Evolutionary conservation across 2,797 vertebrate genomes (phyloP).

Genomic region (Danio aesculapii): DNA sequence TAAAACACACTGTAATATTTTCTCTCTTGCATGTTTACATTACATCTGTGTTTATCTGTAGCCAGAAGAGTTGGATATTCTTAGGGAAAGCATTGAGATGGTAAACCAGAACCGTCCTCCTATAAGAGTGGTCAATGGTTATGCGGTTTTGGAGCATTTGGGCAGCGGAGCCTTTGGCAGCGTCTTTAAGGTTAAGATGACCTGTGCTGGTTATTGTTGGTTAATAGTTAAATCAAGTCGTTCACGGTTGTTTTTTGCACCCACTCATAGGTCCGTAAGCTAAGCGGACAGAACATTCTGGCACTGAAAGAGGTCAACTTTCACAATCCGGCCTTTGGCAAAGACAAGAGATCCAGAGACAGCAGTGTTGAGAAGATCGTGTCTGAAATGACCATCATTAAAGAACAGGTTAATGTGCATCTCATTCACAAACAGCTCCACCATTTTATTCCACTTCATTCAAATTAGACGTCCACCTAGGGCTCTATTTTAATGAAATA

Average conservation of each 20-base stretch:
- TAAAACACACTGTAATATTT: neutral
- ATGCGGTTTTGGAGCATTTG: conserved; percentile 88
- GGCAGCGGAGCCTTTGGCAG: conserved; percentile 92
- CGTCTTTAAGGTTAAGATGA: conserved; percentile 85
- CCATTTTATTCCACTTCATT: too few relatives aligned
- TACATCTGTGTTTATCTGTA: conserved; percentile 58
- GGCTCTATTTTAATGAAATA: too few relatives aligned
- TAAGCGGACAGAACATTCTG: conserved; percentile 85
- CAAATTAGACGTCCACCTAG: neutral
- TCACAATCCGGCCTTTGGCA: conserved; percentile 89
- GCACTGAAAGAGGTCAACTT: conserved; percentile 93
- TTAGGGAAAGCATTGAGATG: conserved; percentile 84
- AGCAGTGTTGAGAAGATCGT: conserved; percentile 88
- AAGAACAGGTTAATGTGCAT: conserved; percentile 81
- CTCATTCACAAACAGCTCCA: neutral
- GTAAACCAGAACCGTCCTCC: conserved; percentile 88
- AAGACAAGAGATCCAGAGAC: conserved; percentile 90
- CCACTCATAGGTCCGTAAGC: conserved; percentile 83
- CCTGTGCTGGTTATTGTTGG: neutral
- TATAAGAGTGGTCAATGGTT: conserved; percentile 84
- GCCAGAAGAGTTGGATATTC: conserved; percentile 84
- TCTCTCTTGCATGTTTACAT: neutral
- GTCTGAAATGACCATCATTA: conserved; percentile 90
- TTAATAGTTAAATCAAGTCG: neutral
- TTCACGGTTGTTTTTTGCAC: conserved; percentile 1